Base-by-base conservation (phyloP, 2,113 vertebrate species). In the Siphamia tubifer region DNA sequence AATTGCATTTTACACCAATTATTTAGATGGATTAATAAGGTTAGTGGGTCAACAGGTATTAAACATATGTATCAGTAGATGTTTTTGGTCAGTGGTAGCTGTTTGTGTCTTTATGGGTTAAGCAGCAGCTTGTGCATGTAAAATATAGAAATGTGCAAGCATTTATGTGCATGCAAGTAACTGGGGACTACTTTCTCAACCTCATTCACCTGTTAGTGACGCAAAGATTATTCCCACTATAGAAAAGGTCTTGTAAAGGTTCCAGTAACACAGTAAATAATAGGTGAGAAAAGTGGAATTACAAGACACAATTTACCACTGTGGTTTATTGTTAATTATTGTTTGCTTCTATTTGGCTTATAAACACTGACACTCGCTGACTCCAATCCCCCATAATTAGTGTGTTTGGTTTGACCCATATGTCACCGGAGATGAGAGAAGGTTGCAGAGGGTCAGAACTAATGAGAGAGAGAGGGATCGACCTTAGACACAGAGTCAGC, bases 391-490 rank as follows among this genome's bases (percentile, higher is more conserved):
- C 34, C 45, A 28, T 86, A 88, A 89, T 89, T 89, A 85, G 77
- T 65, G 81, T 11, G 42, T 85, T 85, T 78, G 77, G 72, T 76
- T 82, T 83, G 84, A 88, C 86, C 79, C n/a, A 15, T 0, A 17
- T 81, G 89, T 86, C 85, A 89, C 77, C 9, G 8, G 35, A 82
- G 73, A 84, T 83, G 87, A 88, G 79, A 79, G 71, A 44, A 82
- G 86, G 81, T 86, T 66, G 66, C 66, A 11, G 43, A 24, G 81
- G 86, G 85, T 92, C 80, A 82, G 58, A 76, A 62, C 87, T 92
- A 93, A 93, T 91, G 91, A 92, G 91, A 84, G 74, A 68, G 73
- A 68, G 73, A 71, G 32, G 78, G 83, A 51, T 77, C 34, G 76
- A 89, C 88, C 83, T 87, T 72, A 81, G 72, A 87, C 76, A 52